A percentile compares a stretch with the other conserved stretches of the same genome.
Evolutionary conservation across 2,113 vertebrate species (phyloP).

Genomic region (Macquaria ambigua): DNA sequence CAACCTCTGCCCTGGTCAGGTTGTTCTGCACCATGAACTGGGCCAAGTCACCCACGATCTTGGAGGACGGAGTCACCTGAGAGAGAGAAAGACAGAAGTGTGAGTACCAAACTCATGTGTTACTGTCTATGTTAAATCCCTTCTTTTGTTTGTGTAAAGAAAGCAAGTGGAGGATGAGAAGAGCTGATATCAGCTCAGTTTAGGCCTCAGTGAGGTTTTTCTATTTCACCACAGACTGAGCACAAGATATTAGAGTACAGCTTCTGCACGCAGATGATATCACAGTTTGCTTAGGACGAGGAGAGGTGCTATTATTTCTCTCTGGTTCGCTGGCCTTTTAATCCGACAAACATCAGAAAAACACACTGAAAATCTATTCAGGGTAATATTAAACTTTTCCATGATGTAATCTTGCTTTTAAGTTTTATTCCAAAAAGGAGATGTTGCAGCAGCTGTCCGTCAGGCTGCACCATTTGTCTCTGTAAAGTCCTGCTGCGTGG

Average conservation of each 20-base stretch:
- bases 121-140: background rate
- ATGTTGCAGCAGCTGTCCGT: background rate
- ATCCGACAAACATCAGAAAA: conserved; percentile 7
- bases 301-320: conserved; percentile 1
- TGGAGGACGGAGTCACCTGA: conserved; percentile 95
- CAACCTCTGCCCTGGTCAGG: conserved; percentile 87
- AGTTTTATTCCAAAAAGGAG: background rate
- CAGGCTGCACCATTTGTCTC: conserved; percentile 2
- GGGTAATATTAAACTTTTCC: background rate
- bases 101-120: background rate
- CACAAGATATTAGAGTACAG: background rate
- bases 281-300: background rate
- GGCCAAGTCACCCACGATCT: conserved; percentile 96
- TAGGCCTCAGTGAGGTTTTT: background rate
- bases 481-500: conserved; percentile 11
- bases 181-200: background rate
- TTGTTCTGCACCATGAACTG: conserved; percentile 98
- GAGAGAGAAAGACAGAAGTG: background rate
- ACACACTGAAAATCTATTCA: background rate
- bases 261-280: conserved; percentile 20
- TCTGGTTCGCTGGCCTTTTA: conserved; percentile 1
- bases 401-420: conserved; percentile 6
- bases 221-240: conserved; percentile 16
- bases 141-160: background rate
- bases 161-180: background rate